phyloP scores from a whole-genome alignment of 2,113 vertebrate genomes.

The Sander lucioperca region DNA sequence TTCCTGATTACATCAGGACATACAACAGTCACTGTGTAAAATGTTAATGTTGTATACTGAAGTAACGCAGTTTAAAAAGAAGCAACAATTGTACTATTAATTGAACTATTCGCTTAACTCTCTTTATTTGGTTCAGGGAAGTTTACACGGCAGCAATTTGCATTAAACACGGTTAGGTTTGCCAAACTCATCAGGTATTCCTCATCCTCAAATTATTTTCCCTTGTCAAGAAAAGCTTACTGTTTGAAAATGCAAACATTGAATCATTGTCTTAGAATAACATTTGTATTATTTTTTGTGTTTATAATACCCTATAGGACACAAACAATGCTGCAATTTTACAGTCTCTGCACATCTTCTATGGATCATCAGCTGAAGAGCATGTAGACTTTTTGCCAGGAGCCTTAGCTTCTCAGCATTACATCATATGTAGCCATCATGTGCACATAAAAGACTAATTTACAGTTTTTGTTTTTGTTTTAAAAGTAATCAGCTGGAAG shows the following conservation, averaged over 20 bases:
- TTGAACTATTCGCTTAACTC: background rate
- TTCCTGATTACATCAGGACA: constrained; percentile 15
- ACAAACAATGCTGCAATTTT: background rate
- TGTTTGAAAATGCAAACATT: background rate
- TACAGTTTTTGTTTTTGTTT: background rate
- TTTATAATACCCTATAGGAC: background rate
- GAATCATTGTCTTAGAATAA: background rate
- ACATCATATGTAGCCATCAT: background rate
- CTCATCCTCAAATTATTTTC: background rate
- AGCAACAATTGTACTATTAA: constrained; percentile 5
- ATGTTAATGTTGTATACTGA: background rate
- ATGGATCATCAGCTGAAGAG: background rate
- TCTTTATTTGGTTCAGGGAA: background rate
- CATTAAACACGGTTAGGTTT: background rate
- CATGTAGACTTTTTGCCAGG: background rate
- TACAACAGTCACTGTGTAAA: background rate
- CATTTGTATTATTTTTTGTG: background rate
- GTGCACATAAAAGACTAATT: background rate
- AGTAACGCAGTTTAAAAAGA: background rate
- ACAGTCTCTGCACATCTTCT: background rate
- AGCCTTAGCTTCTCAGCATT: background rate
- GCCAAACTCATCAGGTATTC: background rate
- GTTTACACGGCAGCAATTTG: background rate
- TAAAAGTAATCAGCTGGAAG: background rate
- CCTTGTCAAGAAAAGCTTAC: background rate